These are phyloP conservation scores for Zenarchopterus dispar DNA, from an alignment of 2,797 vertebrate species.

Conservation along the genomic window DNA sequence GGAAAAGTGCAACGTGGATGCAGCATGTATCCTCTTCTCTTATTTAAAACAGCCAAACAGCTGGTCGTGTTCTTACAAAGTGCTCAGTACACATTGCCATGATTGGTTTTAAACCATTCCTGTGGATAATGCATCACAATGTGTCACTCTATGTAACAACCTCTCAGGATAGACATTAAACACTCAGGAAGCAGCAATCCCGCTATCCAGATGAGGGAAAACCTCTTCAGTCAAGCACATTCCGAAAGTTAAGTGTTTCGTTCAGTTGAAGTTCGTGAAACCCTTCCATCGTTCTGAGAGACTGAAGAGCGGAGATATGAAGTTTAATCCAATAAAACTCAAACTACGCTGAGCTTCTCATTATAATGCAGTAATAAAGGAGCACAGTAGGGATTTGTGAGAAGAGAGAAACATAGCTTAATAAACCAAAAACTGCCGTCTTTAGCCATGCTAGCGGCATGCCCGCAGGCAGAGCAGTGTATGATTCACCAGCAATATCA, in stretches of 20 bases:
- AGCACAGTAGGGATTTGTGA: too few relatives aligned
- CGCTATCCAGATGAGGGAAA: slow-evolving; percentile 63
- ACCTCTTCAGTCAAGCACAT: slow-evolving; percentile 59
- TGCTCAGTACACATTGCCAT: slow-evolving; percentile 46
- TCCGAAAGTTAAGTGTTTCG: slow-evolving; percentile 65
- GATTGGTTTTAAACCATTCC: slow-evolving; percentile 57
- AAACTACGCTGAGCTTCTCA: slow-evolving; percentile 31
- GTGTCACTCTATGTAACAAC: slow-evolving; percentile 55
- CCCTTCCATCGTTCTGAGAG: slow-evolving; percentile 48
- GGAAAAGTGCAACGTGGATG: slow-evolving; percentile 78
- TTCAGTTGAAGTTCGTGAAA: slow-evolving; percentile 53
- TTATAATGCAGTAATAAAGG: slow-evolving; percentile 27
- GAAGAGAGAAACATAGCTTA: slow-evolving; percentile 7
- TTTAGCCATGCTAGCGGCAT: background rate
- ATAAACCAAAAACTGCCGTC: slow-evolving; percentile 11
- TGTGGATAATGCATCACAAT: slow-evolving; percentile 47
- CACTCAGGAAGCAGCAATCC: slow-evolving; percentile 61
- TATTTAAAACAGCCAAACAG: slow-evolving; percentile 68
- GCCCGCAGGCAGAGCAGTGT: background rate
- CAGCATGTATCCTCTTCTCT: slow-evolving; percentile 70
- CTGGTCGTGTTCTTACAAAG: slow-evolving; percentile 58
- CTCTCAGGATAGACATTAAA: slow-evolving; percentile 54
- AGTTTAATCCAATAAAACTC: slow-evolving; percentile 43
- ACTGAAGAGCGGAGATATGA: slow-evolving; percentile 51
- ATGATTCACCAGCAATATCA: background rate